Evolutionary conservation across 2,888 invertebrate genomes (phyloP).

Genomic region (Platerodrilus igneus): DNA sequence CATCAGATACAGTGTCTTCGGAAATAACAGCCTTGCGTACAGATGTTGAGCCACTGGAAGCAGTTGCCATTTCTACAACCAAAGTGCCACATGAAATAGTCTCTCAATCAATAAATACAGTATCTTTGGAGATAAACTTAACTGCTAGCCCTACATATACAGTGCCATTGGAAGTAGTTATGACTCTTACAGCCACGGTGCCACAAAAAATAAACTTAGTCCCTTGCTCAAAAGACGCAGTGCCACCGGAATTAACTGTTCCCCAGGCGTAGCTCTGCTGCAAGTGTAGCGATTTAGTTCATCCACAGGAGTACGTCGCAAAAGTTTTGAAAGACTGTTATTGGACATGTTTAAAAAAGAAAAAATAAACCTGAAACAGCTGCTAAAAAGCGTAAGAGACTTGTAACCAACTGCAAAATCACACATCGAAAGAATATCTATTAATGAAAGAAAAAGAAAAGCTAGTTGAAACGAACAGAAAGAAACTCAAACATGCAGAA

Average conservation of each 20-base stretch:
- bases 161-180: no score
- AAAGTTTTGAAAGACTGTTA: slow-evolving; percentile 14
- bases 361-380: slow-evolving; percentile 4
- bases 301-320: slow-evolving; percentile 10
- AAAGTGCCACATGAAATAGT: slow-evolving; percentile 14
- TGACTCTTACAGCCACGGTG: no score
- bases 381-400: not conserved
- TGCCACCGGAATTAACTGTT: slow-evolving; percentile 11
- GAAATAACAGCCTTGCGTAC: no score
- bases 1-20: slow-evolving; percentile 2
- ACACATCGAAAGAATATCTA: slow-evolving; percentile 3
- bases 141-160: no score
- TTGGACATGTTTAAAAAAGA: slow-evolving; percentile 7
- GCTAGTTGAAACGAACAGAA: no score
- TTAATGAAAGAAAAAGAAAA: slow-evolving; percentile 1
- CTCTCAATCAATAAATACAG: no score
- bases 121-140: no score
- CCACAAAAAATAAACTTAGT: no score
- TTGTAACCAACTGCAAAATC: slow-evolving; percentile 3
- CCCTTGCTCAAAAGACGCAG: no score
- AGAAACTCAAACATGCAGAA: no score
- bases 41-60: slow-evolving; percentile 9
- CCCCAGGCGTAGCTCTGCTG: slow-evolving; percentile 8
- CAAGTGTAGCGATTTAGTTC: slow-evolving; percentile 7
- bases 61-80: slow-evolving; percentile 11